Percentiles rank a stretch among this genome's conserved stretches.
phyloP scores from a whole-genome alignment of 2,113 vertebrate species.

The Canis aureus region DNA sequence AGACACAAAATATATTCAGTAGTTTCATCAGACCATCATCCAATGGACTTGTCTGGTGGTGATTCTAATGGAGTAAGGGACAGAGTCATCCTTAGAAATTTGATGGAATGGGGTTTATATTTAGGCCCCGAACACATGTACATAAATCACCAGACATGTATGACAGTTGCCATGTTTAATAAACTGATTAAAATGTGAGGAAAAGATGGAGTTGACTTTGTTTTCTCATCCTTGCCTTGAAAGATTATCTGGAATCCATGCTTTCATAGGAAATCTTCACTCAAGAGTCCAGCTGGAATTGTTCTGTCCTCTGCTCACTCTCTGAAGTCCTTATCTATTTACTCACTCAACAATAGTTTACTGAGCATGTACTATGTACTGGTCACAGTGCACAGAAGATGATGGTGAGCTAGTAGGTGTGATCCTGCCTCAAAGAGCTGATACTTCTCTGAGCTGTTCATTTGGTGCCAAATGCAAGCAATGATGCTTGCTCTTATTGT shows the following conservation, averaged over 20 bases:
- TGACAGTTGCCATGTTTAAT: neutral
- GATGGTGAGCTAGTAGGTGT: neutral
- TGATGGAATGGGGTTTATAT: neutral
- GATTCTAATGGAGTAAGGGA: neutral
- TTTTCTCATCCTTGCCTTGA: neutral
- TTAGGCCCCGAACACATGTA: neutral
- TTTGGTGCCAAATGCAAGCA: neutral
- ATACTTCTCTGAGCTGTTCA: neutral
- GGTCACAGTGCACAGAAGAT: rapidly evolving
- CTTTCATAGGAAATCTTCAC: neutral
- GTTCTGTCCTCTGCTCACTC: neutral
- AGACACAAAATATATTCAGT: conserved; percentile 41
- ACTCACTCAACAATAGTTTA: neutral
- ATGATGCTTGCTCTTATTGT: neutral
- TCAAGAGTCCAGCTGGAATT: neutral
- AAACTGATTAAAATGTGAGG: neutral
- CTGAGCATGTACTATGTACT: neutral
- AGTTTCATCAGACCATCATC: neutral
- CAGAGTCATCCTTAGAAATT: neutral
- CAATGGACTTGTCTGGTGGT: neutral
- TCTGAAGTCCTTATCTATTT: neutral
- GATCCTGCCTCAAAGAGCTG: neutral
- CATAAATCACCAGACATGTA: neutral
- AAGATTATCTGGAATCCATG: neutral
- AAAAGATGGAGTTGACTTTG: neutral